Base-by-base conservation (phyloP, 2,888 invertebrate species). In the Tromatobia lineatoria region DNA sequence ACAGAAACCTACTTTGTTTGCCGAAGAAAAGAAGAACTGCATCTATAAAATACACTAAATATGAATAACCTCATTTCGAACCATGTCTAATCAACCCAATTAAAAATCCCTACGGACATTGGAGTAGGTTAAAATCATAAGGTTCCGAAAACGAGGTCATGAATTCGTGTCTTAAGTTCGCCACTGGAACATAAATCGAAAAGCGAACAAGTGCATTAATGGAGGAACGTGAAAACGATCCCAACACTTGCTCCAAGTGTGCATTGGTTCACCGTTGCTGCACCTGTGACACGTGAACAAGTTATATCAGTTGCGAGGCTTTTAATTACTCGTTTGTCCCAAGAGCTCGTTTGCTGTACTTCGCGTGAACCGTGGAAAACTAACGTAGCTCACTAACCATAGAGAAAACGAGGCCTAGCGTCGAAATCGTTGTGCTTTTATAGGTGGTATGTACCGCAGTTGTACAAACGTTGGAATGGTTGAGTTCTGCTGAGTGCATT, bases 401-500 rank as follows among this genome's bases (percentile, higher is more conserved):
- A 29, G n/a, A 64, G 54, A 23, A 59, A 54, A 69, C 75, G 52
- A 75, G 45, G 70, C 59, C 42, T 20, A 38, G 23, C 57, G 25
- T 73, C 57, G 45, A 54, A 38, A 59, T 66, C 78, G 20, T 42
- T 34, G 20, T 34, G 52, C 45, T 23, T 20, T 20, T 7, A 34
- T 42, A 34, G 57, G 20, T 59, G 69, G 66, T 77, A 77, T 82
- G 64, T 82, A 59, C 83, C 67, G 54, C 54, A 61, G 67, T 75
- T 75, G 85, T 87, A 77, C 29, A 78, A 8, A 18, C 25, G 18
- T 79, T 85, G 73, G 79, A 83, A 83, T 69, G 47, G 76, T 74
- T 54, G 66, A 83, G 81, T 85, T 70, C 57, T 78, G 77, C 83
- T 88, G 90, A 91, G 90, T 91, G 91, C 90, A 88, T 89, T 91